Conservation (phyloP, 2,113 vertebrate genomes). For the Trematocara variabile region DNA sequence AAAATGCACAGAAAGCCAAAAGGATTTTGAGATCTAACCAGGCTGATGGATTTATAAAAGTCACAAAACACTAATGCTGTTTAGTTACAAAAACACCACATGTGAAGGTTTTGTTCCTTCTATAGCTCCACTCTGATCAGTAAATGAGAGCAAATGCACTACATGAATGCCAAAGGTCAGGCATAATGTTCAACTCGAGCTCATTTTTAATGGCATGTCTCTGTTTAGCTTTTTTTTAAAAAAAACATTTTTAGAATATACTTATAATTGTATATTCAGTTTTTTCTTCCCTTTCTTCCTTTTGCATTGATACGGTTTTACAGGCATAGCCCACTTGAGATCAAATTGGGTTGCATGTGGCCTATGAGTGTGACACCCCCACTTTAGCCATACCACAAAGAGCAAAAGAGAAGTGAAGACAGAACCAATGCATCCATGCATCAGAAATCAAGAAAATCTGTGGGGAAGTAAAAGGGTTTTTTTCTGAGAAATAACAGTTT, state of each 20-base stretch:
- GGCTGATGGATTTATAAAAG: neutral
- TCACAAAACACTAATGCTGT: neutral
- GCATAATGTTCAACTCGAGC: neutral
- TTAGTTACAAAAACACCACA: neutral
- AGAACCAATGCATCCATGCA: neutral
- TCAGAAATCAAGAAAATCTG: neutral
- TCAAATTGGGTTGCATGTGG: neutral
- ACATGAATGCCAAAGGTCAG: neutral
- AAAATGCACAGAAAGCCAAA: neutral
- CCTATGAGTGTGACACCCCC: neutral
- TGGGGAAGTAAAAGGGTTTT: neutral
- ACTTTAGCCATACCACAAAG: neutral
- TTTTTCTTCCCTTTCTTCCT: neutral
- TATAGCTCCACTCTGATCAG: neutral
- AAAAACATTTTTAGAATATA: neutral
- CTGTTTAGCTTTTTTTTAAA: neutral
- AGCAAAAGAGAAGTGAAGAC: conserved; percentile 14
- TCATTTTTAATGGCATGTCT: neutral
- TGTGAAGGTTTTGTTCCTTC: neutral
- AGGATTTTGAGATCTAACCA: neutral
- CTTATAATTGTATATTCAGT: neutral
- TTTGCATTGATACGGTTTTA: neutral
- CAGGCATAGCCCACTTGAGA: neutral
- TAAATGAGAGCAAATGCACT: neutral
- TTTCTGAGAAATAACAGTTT: conserved; percentile 11